Base-by-base conservation (phyloP, 2,888 invertebrate species). In the Callinectes sapidus region DNA sequence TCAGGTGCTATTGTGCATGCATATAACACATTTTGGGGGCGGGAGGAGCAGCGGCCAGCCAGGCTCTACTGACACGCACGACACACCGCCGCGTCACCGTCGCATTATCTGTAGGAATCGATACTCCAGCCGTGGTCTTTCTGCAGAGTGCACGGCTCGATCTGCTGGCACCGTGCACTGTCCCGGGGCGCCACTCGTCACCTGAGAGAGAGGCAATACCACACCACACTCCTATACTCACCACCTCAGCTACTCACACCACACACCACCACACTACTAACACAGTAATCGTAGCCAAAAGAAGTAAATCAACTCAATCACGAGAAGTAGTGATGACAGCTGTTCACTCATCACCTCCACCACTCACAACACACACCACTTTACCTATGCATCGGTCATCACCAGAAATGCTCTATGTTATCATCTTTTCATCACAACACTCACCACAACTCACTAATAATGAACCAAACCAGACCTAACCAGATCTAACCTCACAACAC, bases 51-150 rank as follows among this genome's bases (percentile, higher is more conserved):
- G 35, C 81, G 35, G 81, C 32, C 71, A 35, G 32, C 32, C 32
- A 81, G 71, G 35, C 81, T 32, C 81, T 81, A 28, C 81, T 81
- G 81, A 81, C 81, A 81, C 35, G 81, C 81, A 81, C 81, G 16
- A 5, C 81, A 32, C 81, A 35, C 81, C 81, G 35, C 32, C 81
- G 81, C 81, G 81, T 81, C 81, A 81, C 81, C 81, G 81, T 35
- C 81, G 81, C 81, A 81, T 81, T 81, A 81, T 81, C 81, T 81
- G 32, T 35, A 32, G 35, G 81, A 35, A 81, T 81, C 81, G 81
- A 81, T 81, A 81, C 81, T 35, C 81, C 81, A 35, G 81, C 81
- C 10, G 81, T 35, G 81, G 81, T 81, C 16, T 81, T 81, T 32
- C 81, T 35, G 81, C 81, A 81, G 81, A 35, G 32, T 81, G 32